These are phyloP conservation scores for Sicus ferrugineus DNA, from an alignment of 2,888 invertebrate genomes.

Conservation along the genomic window DNA sequence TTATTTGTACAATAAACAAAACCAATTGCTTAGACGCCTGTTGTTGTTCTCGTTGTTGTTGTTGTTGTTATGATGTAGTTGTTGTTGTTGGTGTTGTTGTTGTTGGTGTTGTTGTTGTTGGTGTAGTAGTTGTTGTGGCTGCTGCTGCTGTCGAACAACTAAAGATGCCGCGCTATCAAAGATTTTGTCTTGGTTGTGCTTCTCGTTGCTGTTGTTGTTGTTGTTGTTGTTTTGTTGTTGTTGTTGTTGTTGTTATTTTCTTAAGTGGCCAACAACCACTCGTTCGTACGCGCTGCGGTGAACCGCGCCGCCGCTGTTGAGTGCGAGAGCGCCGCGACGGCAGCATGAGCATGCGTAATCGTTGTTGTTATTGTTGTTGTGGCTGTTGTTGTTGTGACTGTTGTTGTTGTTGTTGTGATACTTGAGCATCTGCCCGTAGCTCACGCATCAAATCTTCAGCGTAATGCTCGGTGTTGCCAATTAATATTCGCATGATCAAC, in stretches of 20 bases:
- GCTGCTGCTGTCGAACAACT: slow-evolving; percentile 18
- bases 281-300: neutral
- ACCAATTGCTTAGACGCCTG: slow-evolving; percentile 1
- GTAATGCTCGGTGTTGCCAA: slow-evolving; percentile 38
- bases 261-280: slow-evolving; percentile 24
- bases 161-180: slow-evolving; percentile 32
- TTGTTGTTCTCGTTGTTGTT: slow-evolving; percentile 3
- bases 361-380: neutral
- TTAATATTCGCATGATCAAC: slow-evolving; percentile 46
- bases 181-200: no score
- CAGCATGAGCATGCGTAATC: neutral
- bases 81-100: slow-evolving; percentile 17
- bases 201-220: no score
- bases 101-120: slow-evolving; percentile 12
- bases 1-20: slow-evolving; percentile 23
- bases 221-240: no score
- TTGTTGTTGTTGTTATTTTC: no score
- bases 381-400: neutral
- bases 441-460: slow-evolving; percentile 24
- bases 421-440: neutral
- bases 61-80: slow-evolving; percentile 1
- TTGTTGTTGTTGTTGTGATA: neutral
- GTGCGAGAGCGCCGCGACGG: neutral
- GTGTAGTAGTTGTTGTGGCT: neutral
- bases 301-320: neutral